Percentiles rank a stretch among this genome's conserved stretches.
These are phyloP conservation scores for Rhagologus leucostigma DNA, from an alignment of 2,113 vertebrate species.

Conservation along the genomic window DNA sequence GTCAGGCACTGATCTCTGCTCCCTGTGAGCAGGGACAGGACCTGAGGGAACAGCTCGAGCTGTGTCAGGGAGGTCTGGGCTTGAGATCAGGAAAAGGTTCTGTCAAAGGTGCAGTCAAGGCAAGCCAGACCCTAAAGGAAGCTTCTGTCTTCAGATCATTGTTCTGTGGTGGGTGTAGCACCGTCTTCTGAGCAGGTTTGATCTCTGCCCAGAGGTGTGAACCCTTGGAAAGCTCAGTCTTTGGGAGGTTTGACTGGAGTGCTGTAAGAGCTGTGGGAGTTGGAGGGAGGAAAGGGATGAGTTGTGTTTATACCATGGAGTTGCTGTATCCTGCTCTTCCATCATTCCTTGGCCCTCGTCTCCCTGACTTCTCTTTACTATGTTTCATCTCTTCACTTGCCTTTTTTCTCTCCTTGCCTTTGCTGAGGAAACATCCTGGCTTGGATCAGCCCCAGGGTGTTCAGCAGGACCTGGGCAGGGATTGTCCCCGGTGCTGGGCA, in stretches of 20 bases:
- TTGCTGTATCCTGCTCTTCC: not conserved
- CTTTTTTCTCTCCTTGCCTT: not conserved
- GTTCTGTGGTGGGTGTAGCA: not conserved
- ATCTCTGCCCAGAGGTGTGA: not conserved
- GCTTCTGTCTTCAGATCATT: not conserved
- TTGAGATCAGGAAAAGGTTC: not conserved
- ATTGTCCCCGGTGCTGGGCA: not conserved
- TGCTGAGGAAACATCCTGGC: not conserved
- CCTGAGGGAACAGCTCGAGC: rapidly evolving
- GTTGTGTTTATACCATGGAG: not conserved
- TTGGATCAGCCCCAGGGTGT: not conserved
- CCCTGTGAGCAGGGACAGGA: not conserved
- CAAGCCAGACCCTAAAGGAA: not conserved
- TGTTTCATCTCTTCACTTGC: not conserved
- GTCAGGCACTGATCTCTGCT: not conserved
- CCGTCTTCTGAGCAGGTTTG: not conserved
- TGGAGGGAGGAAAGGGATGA: not conserved
- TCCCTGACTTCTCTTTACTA: not conserved
- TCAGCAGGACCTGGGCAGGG: not conserved
- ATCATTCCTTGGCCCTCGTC: not conserved
- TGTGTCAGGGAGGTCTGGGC: not conserved
- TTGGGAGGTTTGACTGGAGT: not conserved
- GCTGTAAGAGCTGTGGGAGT: not conserved
- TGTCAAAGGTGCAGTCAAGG: not conserved
- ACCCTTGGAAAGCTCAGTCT: not conserved